phyloP scores from a whole-genome alignment of 2,797 vertebrate species.

The Gouania willdenowi region DNA sequence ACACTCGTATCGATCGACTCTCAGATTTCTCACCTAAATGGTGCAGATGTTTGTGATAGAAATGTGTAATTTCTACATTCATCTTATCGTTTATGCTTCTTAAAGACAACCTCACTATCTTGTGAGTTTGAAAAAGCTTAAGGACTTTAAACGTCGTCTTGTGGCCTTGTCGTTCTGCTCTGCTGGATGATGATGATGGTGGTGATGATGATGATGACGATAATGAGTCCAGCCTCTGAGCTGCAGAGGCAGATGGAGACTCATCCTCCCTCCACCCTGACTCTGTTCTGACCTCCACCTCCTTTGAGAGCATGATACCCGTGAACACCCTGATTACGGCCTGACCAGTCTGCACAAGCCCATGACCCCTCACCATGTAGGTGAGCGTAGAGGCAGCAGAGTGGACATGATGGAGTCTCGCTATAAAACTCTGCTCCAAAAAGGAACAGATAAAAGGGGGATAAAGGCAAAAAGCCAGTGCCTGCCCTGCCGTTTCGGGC shows the following conservation, averaged over 20 bases:
- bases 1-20: too few species aligned
- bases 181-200: constrained; percentile 24
- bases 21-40: too few species aligned
- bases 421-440: constrained; percentile 40
- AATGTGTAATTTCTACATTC: too few species aligned
- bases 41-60: too few species aligned
- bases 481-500: constrained; percentile 50
- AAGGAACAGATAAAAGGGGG: constrained; percentile 29
- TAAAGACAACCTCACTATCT: too few species aligned
- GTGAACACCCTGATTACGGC: constrained; percentile 61
- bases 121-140: too few species aligned
- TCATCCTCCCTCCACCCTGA: constrained; percentile 22
- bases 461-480: constrained; percentile 19
- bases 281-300: constrained; percentile 42
- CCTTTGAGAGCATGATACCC: constrained; percentile 61
- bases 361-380: constrained; percentile 51
- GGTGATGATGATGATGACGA: constrained; percentile 14
- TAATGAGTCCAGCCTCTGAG: constrained; percentile 37
- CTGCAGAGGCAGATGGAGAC: constrained; percentile 61
- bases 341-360: constrained; percentile 31
- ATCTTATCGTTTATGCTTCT: too few species aligned
- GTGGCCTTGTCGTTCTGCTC: constrained; percentile 14
- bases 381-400: constrained; percentile 54
- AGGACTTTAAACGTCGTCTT: too few species aligned
- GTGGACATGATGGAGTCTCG: constrained; percentile 70